These are phyloP conservation scores for Tribolium castaneum DNA, from an alignment of 1,140 invertebrate genomes.

Conservation along the genomic window DNA sequence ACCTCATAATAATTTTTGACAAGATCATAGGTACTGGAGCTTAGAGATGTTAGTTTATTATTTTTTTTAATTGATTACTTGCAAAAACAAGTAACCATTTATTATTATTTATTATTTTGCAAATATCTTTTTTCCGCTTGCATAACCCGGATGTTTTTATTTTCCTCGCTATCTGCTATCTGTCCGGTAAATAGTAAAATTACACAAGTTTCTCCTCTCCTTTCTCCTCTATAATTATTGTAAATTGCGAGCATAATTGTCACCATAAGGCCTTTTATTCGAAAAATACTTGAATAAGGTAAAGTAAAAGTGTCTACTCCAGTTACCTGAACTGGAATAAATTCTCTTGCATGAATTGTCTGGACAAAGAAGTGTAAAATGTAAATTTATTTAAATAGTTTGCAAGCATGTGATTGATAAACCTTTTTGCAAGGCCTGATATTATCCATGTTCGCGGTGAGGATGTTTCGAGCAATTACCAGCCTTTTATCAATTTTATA, in stretches of 20 bases:
- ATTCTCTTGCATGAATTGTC: slow-evolving; percentile 16
- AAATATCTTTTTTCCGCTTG: background rate
- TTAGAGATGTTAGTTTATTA: no score
- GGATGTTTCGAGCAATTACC: slow-evolving; percentile 31
- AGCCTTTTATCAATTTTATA: background rate
- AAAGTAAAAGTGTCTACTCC: background rate
- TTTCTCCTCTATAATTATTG: background rate
- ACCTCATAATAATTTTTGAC: no score
- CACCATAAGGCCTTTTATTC: background rate
- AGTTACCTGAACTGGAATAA: background rate
- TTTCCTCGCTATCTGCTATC: background rate
- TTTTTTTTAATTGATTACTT: no score
- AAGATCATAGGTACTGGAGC: no score
- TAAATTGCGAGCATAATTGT: background rate
- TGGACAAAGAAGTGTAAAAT: slow-evolving; percentile 21
- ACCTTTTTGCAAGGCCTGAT: slow-evolving; percentile 17
- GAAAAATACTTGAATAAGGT: background rate
- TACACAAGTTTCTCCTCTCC: background rate
- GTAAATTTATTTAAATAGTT: slow-evolving; percentile 24
- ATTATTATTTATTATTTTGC: background rate
- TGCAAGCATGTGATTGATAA: slow-evolving; percentile 5
- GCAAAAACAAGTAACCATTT: no score
- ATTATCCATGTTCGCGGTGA: slow-evolving; percentile 2
- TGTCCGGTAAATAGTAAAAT: background rate
- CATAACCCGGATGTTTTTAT: background rate